Percentiles rank a stretch among this genome's conserved stretches.
These are phyloP conservation scores for Aelia acuminata DNA, from an alignment of 2,888 invertebrate genomes.

Conservation along the genomic window DNA sequence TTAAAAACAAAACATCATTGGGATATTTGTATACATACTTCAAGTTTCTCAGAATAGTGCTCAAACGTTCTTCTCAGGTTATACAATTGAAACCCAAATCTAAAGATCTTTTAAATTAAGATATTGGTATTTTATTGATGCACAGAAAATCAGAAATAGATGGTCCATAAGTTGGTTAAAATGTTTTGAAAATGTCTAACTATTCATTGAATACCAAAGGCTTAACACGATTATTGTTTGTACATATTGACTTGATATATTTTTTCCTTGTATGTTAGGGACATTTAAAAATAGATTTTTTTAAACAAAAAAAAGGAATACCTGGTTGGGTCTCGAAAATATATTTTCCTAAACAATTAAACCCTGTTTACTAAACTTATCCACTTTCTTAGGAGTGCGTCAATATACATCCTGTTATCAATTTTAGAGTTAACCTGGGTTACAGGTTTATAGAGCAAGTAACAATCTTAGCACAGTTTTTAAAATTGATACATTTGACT, in stretches of 20 bases:
- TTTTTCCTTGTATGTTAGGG: not conserved
- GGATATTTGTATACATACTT: no score
- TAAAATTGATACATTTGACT: not conserved
- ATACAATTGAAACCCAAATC: no score
- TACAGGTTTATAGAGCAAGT: not conserved
- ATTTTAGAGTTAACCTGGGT: not conserved
- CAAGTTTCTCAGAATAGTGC: no score
- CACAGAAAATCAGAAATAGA: no score
- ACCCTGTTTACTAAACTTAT: slow-evolving; percentile 13
- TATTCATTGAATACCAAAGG: no score
- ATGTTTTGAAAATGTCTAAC: no score
- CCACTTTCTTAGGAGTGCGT: not conserved
- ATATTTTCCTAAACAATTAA: not conserved
- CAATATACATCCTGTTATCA: not conserved
- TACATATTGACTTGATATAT: not conserved
- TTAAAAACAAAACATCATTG: no score
- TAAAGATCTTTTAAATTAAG: no score
- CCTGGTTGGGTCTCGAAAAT: not conserved
- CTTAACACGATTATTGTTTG: no score
- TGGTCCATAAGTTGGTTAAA: no score
- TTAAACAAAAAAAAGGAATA: not conserved
- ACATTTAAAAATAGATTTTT: not conserved
- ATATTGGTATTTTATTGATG: no score
- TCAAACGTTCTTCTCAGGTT: no score
- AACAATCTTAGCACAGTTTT: not conserved